Evolutionary conservation across 1,140 invertebrate species (phyloP).

Genomic region (Procambarus virginalis): DNA sequence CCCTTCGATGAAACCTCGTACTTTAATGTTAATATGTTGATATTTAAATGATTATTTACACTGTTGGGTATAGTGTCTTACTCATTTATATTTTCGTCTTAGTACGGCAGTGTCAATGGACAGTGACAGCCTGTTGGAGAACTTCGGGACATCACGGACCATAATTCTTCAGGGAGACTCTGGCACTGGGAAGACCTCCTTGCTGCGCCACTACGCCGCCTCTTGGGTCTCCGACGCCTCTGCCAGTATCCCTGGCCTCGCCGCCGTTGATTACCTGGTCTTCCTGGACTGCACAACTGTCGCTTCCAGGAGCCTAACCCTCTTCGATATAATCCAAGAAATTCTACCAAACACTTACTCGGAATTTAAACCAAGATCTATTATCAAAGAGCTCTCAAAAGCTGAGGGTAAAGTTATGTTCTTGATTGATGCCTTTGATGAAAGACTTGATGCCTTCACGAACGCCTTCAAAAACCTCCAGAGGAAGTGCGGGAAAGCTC

Average conservation of each 20-base stretch:
- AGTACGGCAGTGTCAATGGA: background rate
- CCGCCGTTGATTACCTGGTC: background rate
- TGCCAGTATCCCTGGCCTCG: background rate
- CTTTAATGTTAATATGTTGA: background rate
- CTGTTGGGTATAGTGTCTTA: no score
- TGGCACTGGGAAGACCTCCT: slow-evolving; percentile 11
- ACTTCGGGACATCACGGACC: background rate
- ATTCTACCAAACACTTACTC: background rate
- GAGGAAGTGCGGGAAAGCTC: slow-evolving; percentile 2
- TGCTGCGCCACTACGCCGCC: slow-evolving; percentile 2
- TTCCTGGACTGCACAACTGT: slow-evolving; percentile 15
- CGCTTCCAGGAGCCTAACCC: background rate
- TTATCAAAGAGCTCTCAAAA: background rate
- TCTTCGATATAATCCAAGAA: background rate
- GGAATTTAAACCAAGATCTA: background rate
- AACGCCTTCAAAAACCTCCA: slow-evolving; percentile 8
- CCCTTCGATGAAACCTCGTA: background rate
- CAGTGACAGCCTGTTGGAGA: background rate
- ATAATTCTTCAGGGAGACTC: slow-evolving; percentile 9
- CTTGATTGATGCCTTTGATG: slow-evolving; percentile 28
- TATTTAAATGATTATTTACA: no score
- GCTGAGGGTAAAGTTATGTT: slow-evolving; percentile 14
- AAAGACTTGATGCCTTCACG: slow-evolving; percentile 4
- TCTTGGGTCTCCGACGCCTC: background rate
- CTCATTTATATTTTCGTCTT: background rate